Evolutionary conservation across 2,797 vertebrate species (phyloP).

Genomic region (Rousettus madagascariensis): DNA sequence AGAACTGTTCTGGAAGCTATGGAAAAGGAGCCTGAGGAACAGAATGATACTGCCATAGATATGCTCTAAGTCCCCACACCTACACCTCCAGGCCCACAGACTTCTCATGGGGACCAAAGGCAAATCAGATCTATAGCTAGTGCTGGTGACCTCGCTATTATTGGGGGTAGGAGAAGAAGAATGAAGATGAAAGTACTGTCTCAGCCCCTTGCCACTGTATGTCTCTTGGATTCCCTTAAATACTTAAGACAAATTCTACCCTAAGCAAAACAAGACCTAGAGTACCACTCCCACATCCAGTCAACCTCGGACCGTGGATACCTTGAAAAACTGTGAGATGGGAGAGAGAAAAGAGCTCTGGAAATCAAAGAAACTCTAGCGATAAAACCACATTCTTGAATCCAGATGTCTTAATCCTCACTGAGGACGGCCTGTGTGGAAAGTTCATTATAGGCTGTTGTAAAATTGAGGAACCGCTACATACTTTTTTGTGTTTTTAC

Average conservation of each 20-base stretch:
- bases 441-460: background rate
- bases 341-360: background rate
- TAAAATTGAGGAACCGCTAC: background rate
- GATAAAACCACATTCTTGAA: background rate
- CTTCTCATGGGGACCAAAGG: background rate
- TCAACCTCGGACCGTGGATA: background rate
- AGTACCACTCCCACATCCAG: background rate
- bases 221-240: background rate
- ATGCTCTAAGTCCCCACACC: background rate
- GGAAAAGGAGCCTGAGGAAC: background rate
- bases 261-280: background rate
- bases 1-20: background rate
- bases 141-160: fast-evolving
- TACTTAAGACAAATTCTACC: background rate
- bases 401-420: background rate
- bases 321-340: background rate
- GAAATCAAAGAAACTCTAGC: background rate
- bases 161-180: background rate
- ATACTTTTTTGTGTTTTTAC: background rate
- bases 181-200: background rate
- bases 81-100: background rate
- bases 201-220: background rate
- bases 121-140: background rate
- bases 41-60: background rate
- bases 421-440: fast-evolving